Conservation (phyloP, 2,888 invertebrate species). For the Eupithecia vulgata region DNA sequence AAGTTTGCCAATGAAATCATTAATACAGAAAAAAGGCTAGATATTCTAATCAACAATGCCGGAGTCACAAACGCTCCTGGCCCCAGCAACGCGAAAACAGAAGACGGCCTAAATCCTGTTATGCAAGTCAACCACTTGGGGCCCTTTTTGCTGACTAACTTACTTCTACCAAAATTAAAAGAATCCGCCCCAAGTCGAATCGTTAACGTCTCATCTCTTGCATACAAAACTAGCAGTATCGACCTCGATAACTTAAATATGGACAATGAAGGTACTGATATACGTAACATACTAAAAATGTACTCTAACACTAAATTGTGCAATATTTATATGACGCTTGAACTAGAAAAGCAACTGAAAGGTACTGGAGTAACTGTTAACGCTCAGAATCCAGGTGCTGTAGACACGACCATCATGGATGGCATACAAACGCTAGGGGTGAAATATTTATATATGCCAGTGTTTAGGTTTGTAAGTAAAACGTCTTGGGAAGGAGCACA, state of each 20-base stretch:
- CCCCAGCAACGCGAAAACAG: conserved; percentile 71
- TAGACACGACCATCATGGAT: conserved; percentile 78
- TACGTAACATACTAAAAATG: conserved; percentile 37
- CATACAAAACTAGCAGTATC: conserved; percentile 56
- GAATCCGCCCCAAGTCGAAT: conserved; percentile 71
- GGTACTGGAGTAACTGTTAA: conserved; percentile 90
- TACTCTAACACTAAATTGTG: conserved; percentile 87
- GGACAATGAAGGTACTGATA: background rate
- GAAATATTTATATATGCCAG: conserved; percentile 54
- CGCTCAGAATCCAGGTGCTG: conserved; percentile 89
- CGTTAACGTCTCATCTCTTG: conserved; percentile 69
- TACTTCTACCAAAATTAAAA: conserved; percentile 79
- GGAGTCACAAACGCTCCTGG: conserved; percentile 66
- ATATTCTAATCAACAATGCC: conserved; percentile 86
- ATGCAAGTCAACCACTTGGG: conserved; percentile 86
- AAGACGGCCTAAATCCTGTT: conserved; percentile 84
- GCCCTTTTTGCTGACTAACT: conserved; percentile 86
- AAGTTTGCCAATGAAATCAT: conserved; percentile 85
- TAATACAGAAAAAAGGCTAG: conserved; percentile 77
- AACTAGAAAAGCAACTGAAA: conserved; percentile 87
- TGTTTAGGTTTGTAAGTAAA: conserved; percentile 75
- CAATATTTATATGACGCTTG: conserved; percentile 86
- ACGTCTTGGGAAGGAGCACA: conserved; percentile 69
- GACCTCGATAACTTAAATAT: conserved; percentile 52
- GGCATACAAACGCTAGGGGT: conserved; percentile 62